Conservation (phyloP, 53 echinoderm and acorn worm species). For the Antedon mediterranea region DNA sequence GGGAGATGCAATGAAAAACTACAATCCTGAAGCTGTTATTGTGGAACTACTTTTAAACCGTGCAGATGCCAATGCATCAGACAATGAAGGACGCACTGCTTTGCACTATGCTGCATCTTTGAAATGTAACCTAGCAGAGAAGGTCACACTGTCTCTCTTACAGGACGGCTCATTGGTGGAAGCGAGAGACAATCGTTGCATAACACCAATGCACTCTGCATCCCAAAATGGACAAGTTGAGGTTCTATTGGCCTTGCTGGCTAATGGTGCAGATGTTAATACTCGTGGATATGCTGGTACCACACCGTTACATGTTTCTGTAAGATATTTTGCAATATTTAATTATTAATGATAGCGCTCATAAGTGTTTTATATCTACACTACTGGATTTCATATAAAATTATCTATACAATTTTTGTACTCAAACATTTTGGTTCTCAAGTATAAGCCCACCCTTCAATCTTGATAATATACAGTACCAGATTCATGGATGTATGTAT, state of each 20-base stretch:
- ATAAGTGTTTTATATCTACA: too few species aligned
- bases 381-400: too few species aligned
- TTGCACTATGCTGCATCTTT: constrained; percentile 59
- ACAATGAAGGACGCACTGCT: constrained; percentile 54
- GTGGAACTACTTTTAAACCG: constrained; percentile 40
- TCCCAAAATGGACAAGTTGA: constrained; percentile 75
- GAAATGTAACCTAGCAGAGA: constrained; percentile 26
- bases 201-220: constrained; percentile 77
- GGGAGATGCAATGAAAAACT: constrained; percentile 33
- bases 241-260: constrained; percentile 59
- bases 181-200: constrained; percentile 35
- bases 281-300: constrained; percentile 58
- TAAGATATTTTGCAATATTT: constrained; percentile 24
- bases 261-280: constrained; percentile 69
- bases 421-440: too few species aligned
- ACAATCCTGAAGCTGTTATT: constrained; percentile 52
- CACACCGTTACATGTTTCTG: constrained; percentile 87
- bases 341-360: too few species aligned
- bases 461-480: too few species aligned
- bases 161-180: constrained; percentile 18
- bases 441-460: too few species aligned
- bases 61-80: constrained; percentile 42
- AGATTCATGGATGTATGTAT: too few species aligned
- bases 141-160: constrained; percentile 46
- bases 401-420: too few species aligned